Conservation (phyloP, 2,888 invertebrate genomes). For the Caenorhabditis becei region DNA sequence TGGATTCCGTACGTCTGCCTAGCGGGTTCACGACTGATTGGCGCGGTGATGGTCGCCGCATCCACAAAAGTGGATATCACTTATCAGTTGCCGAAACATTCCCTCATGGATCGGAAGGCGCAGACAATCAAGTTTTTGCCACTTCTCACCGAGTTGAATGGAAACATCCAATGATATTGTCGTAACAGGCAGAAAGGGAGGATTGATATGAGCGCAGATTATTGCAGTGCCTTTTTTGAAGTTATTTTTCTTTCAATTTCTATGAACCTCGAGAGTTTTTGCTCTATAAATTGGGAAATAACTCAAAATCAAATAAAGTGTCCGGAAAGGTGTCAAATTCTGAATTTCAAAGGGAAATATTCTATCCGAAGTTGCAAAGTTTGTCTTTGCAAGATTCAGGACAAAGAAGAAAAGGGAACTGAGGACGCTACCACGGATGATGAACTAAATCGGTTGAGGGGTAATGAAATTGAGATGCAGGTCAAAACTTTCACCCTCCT, state of each 20-base stretch:
- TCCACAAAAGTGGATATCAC: conserved; percentile 52
- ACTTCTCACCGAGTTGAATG: conserved; percentile 6
- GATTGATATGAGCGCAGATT: background rate
- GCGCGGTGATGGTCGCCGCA: conserved; percentile 25
- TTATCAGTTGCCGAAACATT: conserved; percentile 54
- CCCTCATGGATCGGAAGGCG: conserved; percentile 29
- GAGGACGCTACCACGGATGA: background rate
- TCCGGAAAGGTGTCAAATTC: too few species aligned
- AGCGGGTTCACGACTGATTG: conserved; percentile 45
- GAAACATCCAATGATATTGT: conserved; percentile 14
- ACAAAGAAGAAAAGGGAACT: too few species aligned
- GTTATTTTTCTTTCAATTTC: too few species aligned
- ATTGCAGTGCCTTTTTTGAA: too few species aligned
- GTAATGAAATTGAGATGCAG: conserved; percentile 49
- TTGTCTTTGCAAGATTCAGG: too few species aligned
- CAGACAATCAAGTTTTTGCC: conserved; percentile 59
- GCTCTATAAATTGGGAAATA: too few species aligned
- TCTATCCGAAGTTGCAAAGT: too few species aligned
- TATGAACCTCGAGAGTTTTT: too few species aligned
- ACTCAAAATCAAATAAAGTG: too few species aligned
- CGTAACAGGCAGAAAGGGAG: background rate
- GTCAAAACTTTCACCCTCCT: conserved; percentile 44
- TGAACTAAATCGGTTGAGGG: conserved; percentile 14
- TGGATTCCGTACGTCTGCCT: conserved; percentile 50
- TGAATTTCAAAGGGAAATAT: too few species aligned